Evolutionary conservation across 2,113 vertebrate species (phyloP), one percentile per base, ranked within the genome.

Genomic region (Jacana jacana): DNA sequence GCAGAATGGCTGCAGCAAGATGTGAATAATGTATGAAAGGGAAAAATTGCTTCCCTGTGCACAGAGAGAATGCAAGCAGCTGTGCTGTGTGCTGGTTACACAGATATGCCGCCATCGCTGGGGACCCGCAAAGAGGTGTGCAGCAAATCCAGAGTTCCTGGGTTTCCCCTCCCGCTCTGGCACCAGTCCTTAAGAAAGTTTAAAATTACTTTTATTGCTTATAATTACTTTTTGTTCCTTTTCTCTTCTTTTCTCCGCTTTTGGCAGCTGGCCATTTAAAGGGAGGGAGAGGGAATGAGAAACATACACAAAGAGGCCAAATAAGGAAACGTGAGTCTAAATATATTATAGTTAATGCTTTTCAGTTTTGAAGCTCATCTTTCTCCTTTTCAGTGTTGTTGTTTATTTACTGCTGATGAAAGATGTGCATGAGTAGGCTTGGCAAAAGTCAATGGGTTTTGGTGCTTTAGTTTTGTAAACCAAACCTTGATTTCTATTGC

Each of bases 11-110:
- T 97, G 84, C 77, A 90, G 79, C 92, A 97, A 96, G 95, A 94
- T 92, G 95, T 97, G 95, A 98, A 97, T 94, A 95, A 97, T 97
- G 89, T 94, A 97, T 97, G 95, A 95, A 86, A 93, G 54, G 73
- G 81, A 87, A 89, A 97, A 94, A 92, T 86, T 84, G 73, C 78
- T 85, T 94, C 51, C 37, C 81, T 46, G 64, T 85, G 87, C 79
- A 54, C 42, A 42, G 60, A 52, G 71, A 92, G 93, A 96, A 95
- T 85, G 66, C 87, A 93, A 86, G 83, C 77, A 82, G 86, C 92
- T 96, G 95, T 91, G 89, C 49, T 73, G 51, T 71, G 66, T 73
- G 87, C 86, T 91, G 76, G 52, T 71, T 88, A 66, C 86, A 75
- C 64, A 88, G 86, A 48, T 60, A 84, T 75, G 64, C 31, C 15